Base-by-base conservation (phyloP, 2,113 vertebrate species). In the Ursus arctos region DNA sequence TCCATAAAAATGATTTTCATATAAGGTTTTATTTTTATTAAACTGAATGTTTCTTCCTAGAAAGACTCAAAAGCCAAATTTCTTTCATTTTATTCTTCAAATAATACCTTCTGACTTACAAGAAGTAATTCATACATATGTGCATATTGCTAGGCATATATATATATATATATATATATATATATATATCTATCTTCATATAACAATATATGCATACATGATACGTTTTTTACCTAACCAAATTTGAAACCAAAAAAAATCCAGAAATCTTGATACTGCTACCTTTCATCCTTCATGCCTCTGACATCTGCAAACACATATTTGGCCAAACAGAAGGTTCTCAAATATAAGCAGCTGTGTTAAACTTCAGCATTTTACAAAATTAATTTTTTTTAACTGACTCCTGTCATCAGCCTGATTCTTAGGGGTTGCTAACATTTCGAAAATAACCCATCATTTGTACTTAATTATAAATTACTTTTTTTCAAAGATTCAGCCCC, bases 1-100 rank as follows among this genome's bases (percentile, higher is more conserved):
- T 93, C 95, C n/a, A 59, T 65, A 92, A 69, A 95, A 47, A 28
- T 91, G 49, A 83, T 96, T 92, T 93, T 94, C 57, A 89, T 82
- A 79, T 61, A 86, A 95, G 95, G 13, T 21, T 6, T 94, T 79
- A 71, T 74, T 88, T 77, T 96, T 87, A 79, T 77, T 82, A 91
- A 84, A 90, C 11, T 49, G 11, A 94, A 88, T 61, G 2, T 26
- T 86, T 97, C 82, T 63, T 77, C 82, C 65, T 91, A 82, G 71
- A 85, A 96, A 95, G 7, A 93, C 3, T 89, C 6, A n/a, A 71
- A 93, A 76, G 36, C 1, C 43, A 72, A 76, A 92, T 83, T 74
- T 86, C 7, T 80, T 86, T 80, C 33, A 91, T 19, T 36, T 92
- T 82, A 90, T 92, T 55, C 33, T 67, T 94, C 90, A 88, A 82